phyloP scores from a whole-genome alignment of 2,113 vertebrate species.

The Picathartes gymnocephalus region DNA sequence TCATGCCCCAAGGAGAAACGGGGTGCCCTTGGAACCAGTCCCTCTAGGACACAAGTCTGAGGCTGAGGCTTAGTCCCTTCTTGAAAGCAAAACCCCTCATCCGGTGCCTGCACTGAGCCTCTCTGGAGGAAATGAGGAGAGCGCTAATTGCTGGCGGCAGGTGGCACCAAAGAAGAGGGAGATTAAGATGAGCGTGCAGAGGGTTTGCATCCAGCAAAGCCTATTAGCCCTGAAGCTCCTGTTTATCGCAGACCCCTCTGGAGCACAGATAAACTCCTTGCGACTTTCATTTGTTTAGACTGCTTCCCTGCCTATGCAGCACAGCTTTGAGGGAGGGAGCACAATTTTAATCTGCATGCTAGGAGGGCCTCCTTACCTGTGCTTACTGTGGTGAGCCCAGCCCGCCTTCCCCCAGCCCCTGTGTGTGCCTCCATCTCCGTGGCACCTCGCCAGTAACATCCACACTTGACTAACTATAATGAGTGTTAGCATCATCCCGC shows the following conservation, averaged over 20 bases:
- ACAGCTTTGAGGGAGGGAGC: neutral
- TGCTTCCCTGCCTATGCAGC: neutral
- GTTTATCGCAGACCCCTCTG: neutral
- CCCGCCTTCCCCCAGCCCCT: neutral
- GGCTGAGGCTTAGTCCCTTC: neutral
- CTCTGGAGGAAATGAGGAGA: neutral
- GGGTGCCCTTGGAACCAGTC: neutral
- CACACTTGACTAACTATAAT: neutral
- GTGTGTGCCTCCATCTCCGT: neutral
- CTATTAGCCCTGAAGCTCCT: constrained; percentile 14
- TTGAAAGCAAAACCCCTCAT: neutral
- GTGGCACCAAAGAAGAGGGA: neutral
- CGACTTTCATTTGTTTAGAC: constrained; percentile 14
- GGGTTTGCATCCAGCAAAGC: constrained; percentile 19
- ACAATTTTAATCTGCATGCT: neutral
- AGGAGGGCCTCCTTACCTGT: neutral
- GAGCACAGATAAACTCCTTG: constrained; percentile 18
- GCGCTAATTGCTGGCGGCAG: neutral
- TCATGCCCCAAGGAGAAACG: neutral
- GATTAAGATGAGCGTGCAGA: neutral
- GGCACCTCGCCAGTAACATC: neutral
- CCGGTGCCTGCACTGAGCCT: neutral
- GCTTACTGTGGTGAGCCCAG: neutral
- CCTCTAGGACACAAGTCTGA: neutral
- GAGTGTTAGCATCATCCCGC: neutral